Evolutionary conservation across 1,140 invertebrate genomes (phyloP).

Genomic region (Galendromus occidentalis): DNA sequence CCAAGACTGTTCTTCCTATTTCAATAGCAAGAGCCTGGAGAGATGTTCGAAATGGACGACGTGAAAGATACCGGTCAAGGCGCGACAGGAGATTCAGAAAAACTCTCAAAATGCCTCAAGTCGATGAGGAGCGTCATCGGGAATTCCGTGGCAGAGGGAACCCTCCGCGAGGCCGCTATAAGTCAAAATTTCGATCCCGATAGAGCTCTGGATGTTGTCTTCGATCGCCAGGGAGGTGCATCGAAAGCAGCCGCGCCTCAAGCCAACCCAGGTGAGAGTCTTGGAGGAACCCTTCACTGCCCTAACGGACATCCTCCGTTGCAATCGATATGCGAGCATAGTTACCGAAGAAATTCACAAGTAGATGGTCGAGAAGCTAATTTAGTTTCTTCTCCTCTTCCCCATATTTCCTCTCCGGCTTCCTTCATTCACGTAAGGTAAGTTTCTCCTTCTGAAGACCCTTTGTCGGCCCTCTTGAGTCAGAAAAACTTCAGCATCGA

Average conservation of each 20-base stretch:
- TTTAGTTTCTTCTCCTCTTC: not conserved
- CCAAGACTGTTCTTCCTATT: not conserved
- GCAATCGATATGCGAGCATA: too few relatives aligned
- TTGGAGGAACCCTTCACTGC: slow-evolving; percentile 22
- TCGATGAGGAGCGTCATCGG: slow-evolving; percentile 56
- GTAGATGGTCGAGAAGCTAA: too few relatives aligned
- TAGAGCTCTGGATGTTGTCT: slow-evolving; percentile 45
- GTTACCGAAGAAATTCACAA: too few relatives aligned
- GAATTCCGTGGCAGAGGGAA: slow-evolving; percentile 45
- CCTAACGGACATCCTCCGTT: too few relatives aligned
- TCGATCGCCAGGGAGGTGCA: slow-evolving; percentile 22
- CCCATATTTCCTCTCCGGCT: not conserved
- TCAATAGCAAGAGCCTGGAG: not conserved
- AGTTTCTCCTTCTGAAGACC: slow-evolving; percentile 18
- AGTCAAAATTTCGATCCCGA: slow-evolving; percentile 47
- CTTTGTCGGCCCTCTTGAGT: slow-evolving; percentile 17
- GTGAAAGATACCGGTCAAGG: not conserved
- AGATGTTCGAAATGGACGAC: not conserved
- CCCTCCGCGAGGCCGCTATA: slow-evolving; percentile 43
- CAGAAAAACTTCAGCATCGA: too few relatives aligned
- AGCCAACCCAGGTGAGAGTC: not conserved
- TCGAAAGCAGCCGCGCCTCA: not conserved
- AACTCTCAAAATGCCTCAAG: slow-evolving; percentile 60
- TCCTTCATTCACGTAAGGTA: not conserved
- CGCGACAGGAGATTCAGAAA: slow-evolving; percentile 28